phyloP scores from a whole-genome alignment of 2,888 invertebrate species.

The Diarsia dahlii region DNA sequence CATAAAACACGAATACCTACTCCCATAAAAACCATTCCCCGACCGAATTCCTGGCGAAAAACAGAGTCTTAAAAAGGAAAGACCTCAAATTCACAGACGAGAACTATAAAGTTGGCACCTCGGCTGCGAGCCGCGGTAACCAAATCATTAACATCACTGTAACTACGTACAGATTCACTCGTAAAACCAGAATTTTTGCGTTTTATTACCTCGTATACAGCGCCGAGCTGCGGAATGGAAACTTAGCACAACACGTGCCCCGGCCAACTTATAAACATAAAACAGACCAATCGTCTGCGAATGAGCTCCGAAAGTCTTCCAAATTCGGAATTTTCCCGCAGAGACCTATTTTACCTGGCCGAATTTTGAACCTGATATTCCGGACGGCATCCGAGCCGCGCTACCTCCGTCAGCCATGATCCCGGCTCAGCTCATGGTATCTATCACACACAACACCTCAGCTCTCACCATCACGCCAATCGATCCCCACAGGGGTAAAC shows the following conservation, averaged over 20 bases:
- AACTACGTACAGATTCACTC: conserved; percentile 78
- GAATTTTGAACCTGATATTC: conserved; percentile 60
- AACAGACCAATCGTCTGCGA: conserved; percentile 38
- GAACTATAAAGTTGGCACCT: conserved; percentile 71
- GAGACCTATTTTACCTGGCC: conserved; percentile 74
- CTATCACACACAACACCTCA: conserved; percentile 87
- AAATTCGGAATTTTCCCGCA: conserved; percentile 39
- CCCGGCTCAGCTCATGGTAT: conserved; percentile 64
- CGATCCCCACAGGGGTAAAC: conserved; percentile 80
- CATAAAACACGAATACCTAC: conserved; percentile 55
- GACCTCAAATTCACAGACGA: conserved; percentile 62
- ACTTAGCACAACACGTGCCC: conserved; percentile 64
- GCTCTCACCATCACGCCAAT: conserved; percentile 78
- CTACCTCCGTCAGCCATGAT: conserved; percentile 59
- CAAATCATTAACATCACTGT: conserved; percentile 77
- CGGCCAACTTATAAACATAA: conserved; percentile 53
- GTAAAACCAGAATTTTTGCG: conserved; percentile 77
- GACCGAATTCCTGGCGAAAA: conserved; percentile 40
- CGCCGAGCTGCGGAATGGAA: conserved; percentile 62
- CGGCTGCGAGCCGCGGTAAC: conserved; percentile 68
- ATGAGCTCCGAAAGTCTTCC: conserved; percentile 45
- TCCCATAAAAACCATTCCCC: conserved; percentile 53
- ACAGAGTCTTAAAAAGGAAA: conserved; percentile 60
- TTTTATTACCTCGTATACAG: conserved; percentile 78
- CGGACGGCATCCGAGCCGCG: conserved; percentile 51